phyloP scores from a whole-genome alignment of 2,797 vertebrate genomes.

The Limosa lapponica region DNA sequence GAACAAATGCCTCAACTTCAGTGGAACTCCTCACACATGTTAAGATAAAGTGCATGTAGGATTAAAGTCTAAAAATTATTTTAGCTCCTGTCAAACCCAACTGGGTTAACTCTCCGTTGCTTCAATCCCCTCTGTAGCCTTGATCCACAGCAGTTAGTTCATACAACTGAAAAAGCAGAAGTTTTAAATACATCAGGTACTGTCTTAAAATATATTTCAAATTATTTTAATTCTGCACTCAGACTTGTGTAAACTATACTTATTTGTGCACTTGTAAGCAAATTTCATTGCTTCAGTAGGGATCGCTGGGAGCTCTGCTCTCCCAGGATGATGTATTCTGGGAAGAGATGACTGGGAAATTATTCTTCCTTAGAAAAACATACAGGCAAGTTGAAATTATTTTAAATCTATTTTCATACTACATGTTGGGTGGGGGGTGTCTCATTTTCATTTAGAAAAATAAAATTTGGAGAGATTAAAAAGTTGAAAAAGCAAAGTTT shows the following conservation, averaged over 20 bases:
- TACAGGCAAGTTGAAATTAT: not conserved
- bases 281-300: not conserved
- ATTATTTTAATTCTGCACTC: not conserved
- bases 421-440: accelerated
- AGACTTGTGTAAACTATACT: not conserved
- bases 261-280: not conserved
- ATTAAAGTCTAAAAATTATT: not conserved
- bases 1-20: not conserved
- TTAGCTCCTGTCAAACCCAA: not conserved
- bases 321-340: not conserved
- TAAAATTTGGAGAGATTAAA: not conserved
- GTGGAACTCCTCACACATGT: not conserved
- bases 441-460: not conserved
- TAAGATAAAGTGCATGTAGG: not conserved
- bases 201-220: not conserved
- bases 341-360: not conserved
- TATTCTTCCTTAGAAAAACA: not conserved
- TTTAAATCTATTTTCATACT: not conserved
- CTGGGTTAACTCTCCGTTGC: not conserved
- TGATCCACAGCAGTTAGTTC: not conserved
- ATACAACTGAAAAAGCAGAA: not conserved
- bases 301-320: not conserved
- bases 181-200: not conserved
- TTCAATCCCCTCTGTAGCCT: not conserved
- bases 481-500: not conserved